Conservation (phyloP, 1,140 invertebrate species). For the Bathynomus jamesi region DNA sequence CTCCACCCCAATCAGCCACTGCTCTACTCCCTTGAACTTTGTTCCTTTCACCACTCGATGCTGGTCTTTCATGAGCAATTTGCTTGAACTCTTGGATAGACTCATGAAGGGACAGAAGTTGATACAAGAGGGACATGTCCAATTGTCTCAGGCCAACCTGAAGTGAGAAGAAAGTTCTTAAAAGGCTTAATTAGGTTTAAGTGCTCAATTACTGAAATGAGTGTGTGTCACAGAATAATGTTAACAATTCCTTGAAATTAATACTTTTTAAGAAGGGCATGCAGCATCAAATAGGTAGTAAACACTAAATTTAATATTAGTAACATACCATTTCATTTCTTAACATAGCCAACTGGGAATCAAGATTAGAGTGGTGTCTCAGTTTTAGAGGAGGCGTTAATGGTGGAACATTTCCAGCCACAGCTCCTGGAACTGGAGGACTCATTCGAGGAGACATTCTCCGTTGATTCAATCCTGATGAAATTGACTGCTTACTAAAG, state of each 20-base stretch:
- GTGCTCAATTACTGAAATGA: too few relatives aligned
- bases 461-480: slow-evolving; percentile 1
- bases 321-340: slow-evolving; percentile 41
- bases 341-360: slow-evolving; percentile 40
- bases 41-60: neutral
- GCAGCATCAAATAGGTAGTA: too few relatives aligned
- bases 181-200: neutral
- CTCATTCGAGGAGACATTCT: slow-evolving; percentile 17
- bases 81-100: slow-evolving; percentile 45
- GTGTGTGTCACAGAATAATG: too few relatives aligned
- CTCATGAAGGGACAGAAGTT: slow-evolving; percentile 45
- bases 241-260: too few relatives aligned
- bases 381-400: slow-evolving; percentile 21
- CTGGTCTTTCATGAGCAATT: slow-evolving; percentile 22
- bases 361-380: slow-evolving; percentile 32
- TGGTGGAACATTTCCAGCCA: slow-evolving; percentile 20
- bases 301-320: neutral
- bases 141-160: slow-evolving; percentile 44
- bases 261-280: too few relatives aligned
- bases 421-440: slow-evolving; percentile 28
- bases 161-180: slow-evolving; percentile 11
- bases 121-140: slow-evolving; percentile 45
- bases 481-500: slow-evolving; percentile 5
- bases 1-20: slow-evolving; percentile 22
- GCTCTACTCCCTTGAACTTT: neutral